Percentiles rank a stretch among this genome's conserved stretches.
Evolutionary conservation across 1,140 invertebrate species (phyloP).

Genomic region (Theocolax elegans): DNA sequence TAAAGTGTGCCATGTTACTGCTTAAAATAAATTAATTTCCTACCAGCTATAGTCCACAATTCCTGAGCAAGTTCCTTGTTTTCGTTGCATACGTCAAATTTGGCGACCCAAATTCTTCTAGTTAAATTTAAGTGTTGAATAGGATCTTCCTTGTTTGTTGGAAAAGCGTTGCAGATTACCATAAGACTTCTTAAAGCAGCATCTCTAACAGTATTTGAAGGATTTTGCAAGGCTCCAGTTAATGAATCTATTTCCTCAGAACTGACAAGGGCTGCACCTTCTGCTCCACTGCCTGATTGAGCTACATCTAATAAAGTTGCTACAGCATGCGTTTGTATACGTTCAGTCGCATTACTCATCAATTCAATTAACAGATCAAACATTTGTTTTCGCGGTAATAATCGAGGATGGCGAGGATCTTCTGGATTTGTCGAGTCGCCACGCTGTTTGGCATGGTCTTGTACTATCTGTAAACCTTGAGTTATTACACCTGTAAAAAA

Average conservation of each 20-base stretch:
- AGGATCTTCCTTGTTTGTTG: conserved; percentile 72
- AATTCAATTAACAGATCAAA: conserved; percentile 83
- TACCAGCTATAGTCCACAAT: conserved; percentile 71
- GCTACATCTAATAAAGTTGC: conserved; percentile 82
- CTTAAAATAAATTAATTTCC: not conserved
- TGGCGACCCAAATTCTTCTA: conserved; percentile 81
- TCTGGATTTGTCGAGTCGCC: conserved; percentile 61
- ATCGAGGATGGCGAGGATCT: conserved; percentile 76
- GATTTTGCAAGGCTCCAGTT: conserved; percentile 80
- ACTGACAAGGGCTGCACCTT: conserved; percentile 72
- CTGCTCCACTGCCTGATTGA: conserved; percentile 73
- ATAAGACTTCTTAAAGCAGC: conserved; percentile 80
- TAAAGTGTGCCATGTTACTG: too few relatives aligned
- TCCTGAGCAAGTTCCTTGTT: conserved; percentile 77
- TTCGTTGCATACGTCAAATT: conserved; percentile 77
- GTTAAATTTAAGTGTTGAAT: conserved; percentile 73
- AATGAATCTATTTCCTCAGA: conserved; percentile 81
- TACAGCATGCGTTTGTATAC: conserved; percentile 81
- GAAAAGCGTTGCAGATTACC: conserved; percentile 74
- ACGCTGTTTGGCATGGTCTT: conserved; percentile 77
- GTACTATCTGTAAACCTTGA: conserved; percentile 77
- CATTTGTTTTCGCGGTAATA: conserved; percentile 85
- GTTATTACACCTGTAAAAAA: conserved; percentile 64
- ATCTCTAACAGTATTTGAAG: conserved; percentile 79
- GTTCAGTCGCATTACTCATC: conserved; percentile 76